Percentiles rank a stretch among this genome's conserved stretches.
Conservation (phyloP, 2,888 invertebrate genomes). For the Mechanitis messenoides region DNA sequence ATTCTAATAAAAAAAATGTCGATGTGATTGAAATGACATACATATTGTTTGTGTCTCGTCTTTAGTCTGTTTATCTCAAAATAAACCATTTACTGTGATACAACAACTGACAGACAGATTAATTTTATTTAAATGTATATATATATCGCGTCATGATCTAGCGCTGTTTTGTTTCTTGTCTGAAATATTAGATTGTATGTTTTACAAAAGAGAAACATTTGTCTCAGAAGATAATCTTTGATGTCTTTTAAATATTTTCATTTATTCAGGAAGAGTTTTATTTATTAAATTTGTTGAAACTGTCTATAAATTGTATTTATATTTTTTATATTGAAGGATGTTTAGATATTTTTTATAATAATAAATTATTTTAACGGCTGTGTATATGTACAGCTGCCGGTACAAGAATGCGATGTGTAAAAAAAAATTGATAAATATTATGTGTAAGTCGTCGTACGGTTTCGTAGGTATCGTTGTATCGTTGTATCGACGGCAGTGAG, state of each 20-base stretch:
- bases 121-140: no score
- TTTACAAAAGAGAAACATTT: constrained; percentile 22
- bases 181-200: constrained; percentile 25
- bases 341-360: background rate
- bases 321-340: no score
- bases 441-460: constrained; percentile 8
- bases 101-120: no score
- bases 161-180: constrained; percentile 14
- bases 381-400: no score
- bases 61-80: no score
- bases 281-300: constrained; percentile 10
- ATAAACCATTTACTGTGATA: no score
- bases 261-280: constrained; percentile 17
- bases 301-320: no score
- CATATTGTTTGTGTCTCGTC: no score
- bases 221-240: constrained; percentile 24
- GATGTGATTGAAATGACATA: no score
- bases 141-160: background rate
- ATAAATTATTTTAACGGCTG: background rate
- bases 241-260: constrained; percentile 25
- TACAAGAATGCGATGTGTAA: constrained; percentile 11
- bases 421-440: constrained; percentile 16
- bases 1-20: no score
- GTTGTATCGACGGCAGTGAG: constrained; percentile 49
- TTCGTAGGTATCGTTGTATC: constrained; percentile 38